A percentile compares a stretch with the other conserved stretches of the same genome.
These are phyloP conservation scores for Sarcophilus harrisii DNA, from an alignment of 2,797 vertebrate genomes.

Conservation along the genomic window DNA sequence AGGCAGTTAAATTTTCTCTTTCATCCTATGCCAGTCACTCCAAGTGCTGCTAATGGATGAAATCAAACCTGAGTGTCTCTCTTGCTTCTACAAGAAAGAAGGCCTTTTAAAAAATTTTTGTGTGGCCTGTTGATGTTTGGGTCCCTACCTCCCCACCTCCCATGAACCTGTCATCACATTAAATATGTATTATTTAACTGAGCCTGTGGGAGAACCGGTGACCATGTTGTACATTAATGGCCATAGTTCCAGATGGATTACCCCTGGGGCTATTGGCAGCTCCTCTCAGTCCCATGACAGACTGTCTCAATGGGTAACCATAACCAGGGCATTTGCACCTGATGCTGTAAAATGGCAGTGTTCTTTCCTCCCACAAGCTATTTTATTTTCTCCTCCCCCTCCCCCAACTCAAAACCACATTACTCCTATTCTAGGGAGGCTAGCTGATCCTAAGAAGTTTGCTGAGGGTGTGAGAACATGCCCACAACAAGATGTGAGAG, in stretches of 20 bases:
- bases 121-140: conserved; percentile 29
- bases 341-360: not conserved
- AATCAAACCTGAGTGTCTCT: conserved; percentile 70
- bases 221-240: conserved; percentile 11
- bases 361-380: not conserved
- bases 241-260: conserved; percentile 45
- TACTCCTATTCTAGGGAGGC: not conserved
- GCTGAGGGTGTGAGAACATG: not conserved
- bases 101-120: not conserved
- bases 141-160: not conserved
- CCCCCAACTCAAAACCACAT: conserved; percentile 37
- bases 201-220: conserved; percentile 39
- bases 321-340: conserved; percentile 36
- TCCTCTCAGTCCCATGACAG: conserved; percentile 5
- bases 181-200: conserved; percentile 66
- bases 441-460: not conserved
- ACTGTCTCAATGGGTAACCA: not conserved
- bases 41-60: conserved; percentile 66
- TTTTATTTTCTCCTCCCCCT: not conserved
- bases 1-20: conserved; percentile 72
- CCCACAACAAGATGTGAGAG: not conserved
- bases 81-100: conserved; percentile 4
- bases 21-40: conserved; percentile 64
- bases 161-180: conserved; percentile 60
- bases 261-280: not conserved